Evolutionary conservation across 2,888 invertebrate genomes (phyloP), one percentile per base, ranked within the genome.

Genomic region (Sarcophaga rosellei): DNA sequence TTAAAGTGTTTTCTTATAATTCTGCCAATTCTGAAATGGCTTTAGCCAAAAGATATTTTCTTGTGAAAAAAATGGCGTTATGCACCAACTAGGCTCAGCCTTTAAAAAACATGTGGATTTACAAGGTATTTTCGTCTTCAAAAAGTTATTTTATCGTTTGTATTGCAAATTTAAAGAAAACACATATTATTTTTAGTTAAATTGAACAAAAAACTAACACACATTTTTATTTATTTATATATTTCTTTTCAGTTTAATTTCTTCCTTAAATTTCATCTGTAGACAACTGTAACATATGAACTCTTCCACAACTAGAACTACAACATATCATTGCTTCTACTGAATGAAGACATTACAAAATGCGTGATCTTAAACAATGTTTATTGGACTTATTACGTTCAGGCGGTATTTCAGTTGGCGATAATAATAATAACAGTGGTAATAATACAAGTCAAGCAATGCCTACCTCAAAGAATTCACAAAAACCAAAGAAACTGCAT

Each of bases 321-420:
- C 47, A 11, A 47, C 47, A 11, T 0, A 75, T 11, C 11, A 25
- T 72, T 20, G 10, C n/a, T n/a, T n/a, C 12, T 25, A 4, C 15
- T 45, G 35, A 65, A 23, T 62, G 63, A 21, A 10, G 35, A 35
- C 35, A 35, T 35, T 62, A n/a, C 74, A 87, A 82, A 74, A 93
- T 93, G 93, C 92, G 93, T 45, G 93, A 93, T 87, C 89, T 93
- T 75, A 93, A 93, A 86, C 91, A 93, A 84, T 93, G 93, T 78
- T 89, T 93, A 69, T 89, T 93, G 35, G 93, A 93, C 86, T 89
- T 93, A 17, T 88, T 93, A 84, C 92, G 93, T 17, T 90, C 92
- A 44, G 90, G 90, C 78, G 90, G 90, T 84, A 89, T 90, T 59
- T 87, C 89, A 2, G 89, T 90, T 61, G 89, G 89, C 44, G 90